A percentile compares a stretch with the other conserved stretches of the same genome.
Evolutionary conservation across 53 echinoderm and acorn worm species (phyloP).

Genomic region (Stichopus horrens): DNA sequence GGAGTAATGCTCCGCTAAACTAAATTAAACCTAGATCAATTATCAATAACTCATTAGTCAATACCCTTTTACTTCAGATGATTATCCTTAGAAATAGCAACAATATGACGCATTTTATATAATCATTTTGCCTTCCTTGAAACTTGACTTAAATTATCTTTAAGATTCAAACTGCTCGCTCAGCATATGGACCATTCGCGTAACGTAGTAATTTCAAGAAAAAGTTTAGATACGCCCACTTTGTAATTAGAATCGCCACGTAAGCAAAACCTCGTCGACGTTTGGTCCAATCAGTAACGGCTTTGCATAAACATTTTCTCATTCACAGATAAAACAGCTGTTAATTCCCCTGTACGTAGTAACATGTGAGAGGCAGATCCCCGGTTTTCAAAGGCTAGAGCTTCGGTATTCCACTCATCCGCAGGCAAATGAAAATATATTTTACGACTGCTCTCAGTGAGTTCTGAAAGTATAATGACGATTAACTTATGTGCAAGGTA

Average conservation of each 20-base stretch:
- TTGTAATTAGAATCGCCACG: constrained; percentile 25
- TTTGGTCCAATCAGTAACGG: constrained; percentile 12
- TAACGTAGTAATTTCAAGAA: neutral
- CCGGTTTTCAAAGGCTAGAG: no score
- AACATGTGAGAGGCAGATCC: neutral
- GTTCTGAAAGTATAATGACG: neutral
- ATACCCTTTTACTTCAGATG: neutral
- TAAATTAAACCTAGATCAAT: neutral
- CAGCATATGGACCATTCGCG: constrained; percentile 1
- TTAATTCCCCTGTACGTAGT: constrained; percentile 7
- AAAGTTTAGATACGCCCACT: neutral
- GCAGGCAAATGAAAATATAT: neutral
- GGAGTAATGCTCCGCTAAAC: neutral
- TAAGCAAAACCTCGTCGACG: neutral
- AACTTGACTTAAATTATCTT: no score
- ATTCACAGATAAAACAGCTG: constrained; percentile 35
- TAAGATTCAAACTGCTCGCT: constrained; percentile 2
- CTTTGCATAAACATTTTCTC: constrained; percentile 12
- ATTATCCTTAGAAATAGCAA: no score
- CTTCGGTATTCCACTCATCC: neutral
- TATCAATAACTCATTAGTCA: neutral
- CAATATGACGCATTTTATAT: no score
- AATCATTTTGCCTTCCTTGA: no score
- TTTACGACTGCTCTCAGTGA: neutral
- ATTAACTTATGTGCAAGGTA: neutral